Evolutionary conservation across 2,113 vertebrate genomes (phyloP), one percentile per base, ranked within the genome.

Genomic region (Henicopernis longicauda): DNA sequence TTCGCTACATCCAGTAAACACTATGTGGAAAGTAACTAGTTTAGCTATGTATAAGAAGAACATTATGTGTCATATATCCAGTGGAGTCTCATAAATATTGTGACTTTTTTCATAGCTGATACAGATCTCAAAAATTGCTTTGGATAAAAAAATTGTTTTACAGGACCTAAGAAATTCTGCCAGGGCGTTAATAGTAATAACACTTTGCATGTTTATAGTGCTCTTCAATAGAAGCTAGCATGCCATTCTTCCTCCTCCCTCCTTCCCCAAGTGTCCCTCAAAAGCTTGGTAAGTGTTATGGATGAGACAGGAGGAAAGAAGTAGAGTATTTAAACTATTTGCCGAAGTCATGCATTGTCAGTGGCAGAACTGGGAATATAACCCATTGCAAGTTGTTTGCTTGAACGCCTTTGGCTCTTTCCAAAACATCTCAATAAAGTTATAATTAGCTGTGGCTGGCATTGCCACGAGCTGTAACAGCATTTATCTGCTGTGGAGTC

Each of bases 401-500:
- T 88, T 93, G 84, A 77, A 59, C 10, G 49, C 87, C 87, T 85
- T 90, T 91, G 82, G 29, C 47, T 94, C 58, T 88, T 94, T 87
- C 89, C 82, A 94, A 29, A 97, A 72, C 54, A 62, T 94, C 73
- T 96, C 94, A 85, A 76, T 95, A 66, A 95, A 96, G 94, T 95
- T 97, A 96, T 94, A 95, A 96, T 96, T 96, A 95, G 91, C 95
- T 88, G 74, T 86, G 91, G 69, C 84, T 94, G 89, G 89, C 86
- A 66, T 70, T 90, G 89, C 89, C 81, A 85, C 0, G 2, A 95
- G 89, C 84, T 80, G 93, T 89, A 90, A 59, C 58, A 91, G 84
- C 84, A 88, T 83, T 93, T 97, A 95, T 95, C 91, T 95, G 59
- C 81, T 83, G 74, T 15, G 11, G 91, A 91, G 95, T 93, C 91